phyloP scores from a whole-genome alignment of 2,113 vertebrate species.

The Etia nguti region DNA sequence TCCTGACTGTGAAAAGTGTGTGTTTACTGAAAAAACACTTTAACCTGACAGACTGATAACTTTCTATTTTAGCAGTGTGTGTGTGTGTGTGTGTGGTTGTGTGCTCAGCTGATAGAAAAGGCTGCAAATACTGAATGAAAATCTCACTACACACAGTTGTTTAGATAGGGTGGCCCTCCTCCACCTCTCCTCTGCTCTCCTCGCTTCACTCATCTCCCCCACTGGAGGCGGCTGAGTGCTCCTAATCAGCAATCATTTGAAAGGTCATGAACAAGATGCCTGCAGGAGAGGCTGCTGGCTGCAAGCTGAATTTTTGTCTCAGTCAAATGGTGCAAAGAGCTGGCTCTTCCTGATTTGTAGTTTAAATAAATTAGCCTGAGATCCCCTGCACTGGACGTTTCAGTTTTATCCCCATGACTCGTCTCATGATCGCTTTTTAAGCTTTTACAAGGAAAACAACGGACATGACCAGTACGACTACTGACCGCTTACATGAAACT shows the following conservation, averaged over 20 bases:
- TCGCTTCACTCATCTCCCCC: background rate
- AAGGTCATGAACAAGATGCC: constrained; percentile 46
- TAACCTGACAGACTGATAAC: constrained; percentile 12
- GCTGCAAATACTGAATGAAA: constrained; percentile 28
- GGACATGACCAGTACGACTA: background rate
- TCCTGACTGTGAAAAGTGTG: background rate
- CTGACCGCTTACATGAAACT: background rate
- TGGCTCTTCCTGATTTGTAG: constrained; percentile 2
- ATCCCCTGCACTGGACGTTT: background rate
- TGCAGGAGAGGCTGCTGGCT: constrained; percentile 28
- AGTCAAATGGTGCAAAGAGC: constrained; percentile 7
- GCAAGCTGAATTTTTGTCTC: constrained; percentile 34
- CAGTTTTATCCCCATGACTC: background rate
- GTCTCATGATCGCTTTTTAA: background rate
- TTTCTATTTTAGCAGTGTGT: background rate
- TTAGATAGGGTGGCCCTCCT: constrained; percentile 28
- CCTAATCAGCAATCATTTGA: constrained; percentile 60
- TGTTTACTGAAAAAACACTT: constrained; percentile 23
- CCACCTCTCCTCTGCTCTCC: constrained; percentile 12
- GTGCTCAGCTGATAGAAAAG: constrained; percentile 1
- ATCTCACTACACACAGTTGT: constrained; percentile 11
- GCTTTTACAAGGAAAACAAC: background rate
- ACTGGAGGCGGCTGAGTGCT: constrained; percentile 38
- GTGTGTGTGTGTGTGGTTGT: background rate
- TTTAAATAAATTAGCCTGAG: constrained; percentile 8